These are phyloP conservation scores for Xanthia togata DNA, from an alignment of 2,888 invertebrate species.

Conservation along the genomic window DNA sequence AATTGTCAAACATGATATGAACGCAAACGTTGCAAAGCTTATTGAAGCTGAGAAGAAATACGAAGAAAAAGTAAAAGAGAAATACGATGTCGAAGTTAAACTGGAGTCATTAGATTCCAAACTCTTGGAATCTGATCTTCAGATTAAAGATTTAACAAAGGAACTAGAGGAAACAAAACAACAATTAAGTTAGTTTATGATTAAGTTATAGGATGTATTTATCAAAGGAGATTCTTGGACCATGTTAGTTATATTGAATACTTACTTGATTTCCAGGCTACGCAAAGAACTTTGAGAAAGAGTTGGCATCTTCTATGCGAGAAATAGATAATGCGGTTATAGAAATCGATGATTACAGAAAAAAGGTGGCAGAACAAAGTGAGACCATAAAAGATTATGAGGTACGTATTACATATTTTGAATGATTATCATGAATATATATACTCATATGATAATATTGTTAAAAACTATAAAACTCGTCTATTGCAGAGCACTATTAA, in stretches of 20 bases:
- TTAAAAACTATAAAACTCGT: not conserved
- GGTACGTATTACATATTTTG: conserved; percentile 65
- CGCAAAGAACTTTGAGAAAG: conserved; percentile 58
- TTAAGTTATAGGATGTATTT: not conserved
- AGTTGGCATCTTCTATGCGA: conserved; percentile 68
- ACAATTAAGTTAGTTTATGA: conserved; percentile 49
- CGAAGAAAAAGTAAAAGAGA: conserved; percentile 74
- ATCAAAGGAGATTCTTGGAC: not conserved
- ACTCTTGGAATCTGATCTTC: conserved; percentile 76
- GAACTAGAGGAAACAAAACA: conserved; percentile 71
- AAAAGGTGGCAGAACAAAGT: conserved; percentile 70
- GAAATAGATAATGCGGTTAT: conserved; percentile 72
- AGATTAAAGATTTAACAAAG: conserved; percentile 69
- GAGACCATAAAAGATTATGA: conserved; percentile 76
- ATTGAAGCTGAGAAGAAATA: conserved; percentile 81
- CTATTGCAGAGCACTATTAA: conserved; percentile 74
- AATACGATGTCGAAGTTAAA: conserved; percentile 73
- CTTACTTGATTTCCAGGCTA: conserved; percentile 62
- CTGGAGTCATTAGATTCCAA: conserved; percentile 73
- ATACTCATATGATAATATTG: not conserved
- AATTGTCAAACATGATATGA: conserved; percentile 77
- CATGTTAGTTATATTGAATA: not conserved
- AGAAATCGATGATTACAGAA: conserved; percentile 76
- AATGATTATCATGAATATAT: not conserved
- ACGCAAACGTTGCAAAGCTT: conserved; percentile 73